Percentiles rank a stretch among this genome's conserved stretches.
phyloP scores from a whole-genome alignment of 2,113 vertebrate genomes.

The Vicugna pacos region DNA sequence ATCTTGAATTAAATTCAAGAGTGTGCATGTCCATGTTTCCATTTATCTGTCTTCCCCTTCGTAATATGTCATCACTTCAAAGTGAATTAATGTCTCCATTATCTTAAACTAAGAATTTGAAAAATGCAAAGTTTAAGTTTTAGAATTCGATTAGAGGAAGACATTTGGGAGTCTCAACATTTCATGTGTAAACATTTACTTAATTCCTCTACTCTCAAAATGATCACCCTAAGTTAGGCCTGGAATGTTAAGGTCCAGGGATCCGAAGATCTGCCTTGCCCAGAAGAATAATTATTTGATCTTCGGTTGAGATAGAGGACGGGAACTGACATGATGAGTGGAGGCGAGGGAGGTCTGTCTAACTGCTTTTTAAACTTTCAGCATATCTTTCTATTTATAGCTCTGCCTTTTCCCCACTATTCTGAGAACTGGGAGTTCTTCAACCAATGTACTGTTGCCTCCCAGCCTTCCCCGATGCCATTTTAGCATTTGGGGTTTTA shows the following conservation, averaged over 20 bases:
- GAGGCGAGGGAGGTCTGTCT: not conserved
- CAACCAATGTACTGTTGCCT: not conserved
- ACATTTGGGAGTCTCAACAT: not conserved
- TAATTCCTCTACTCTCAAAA: not conserved
- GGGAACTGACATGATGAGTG: rapidly evolving
- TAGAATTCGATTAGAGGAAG: not conserved
- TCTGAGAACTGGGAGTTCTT: not conserved
- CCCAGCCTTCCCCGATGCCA: rapidly evolving
- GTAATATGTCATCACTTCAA: rapidly evolving
- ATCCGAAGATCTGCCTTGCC: rapidly evolving
- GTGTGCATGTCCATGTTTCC: rapidly evolving
- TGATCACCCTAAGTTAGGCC: rapidly evolving
- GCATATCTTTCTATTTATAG: not conserved
- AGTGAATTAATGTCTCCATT: not conserved
- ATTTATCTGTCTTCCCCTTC: rapidly evolving
- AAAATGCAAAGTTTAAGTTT: not conserved
- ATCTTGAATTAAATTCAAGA: not conserved
- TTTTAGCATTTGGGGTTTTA: not conserved
- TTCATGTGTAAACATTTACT: not conserved
- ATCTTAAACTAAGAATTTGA: not conserved
- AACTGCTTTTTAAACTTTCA: not conserved
- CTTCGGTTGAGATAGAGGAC: not conserved
- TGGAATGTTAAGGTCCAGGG: no score
- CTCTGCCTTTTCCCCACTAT: not conserved
- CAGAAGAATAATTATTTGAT: not conserved